These are phyloP conservation scores for Limanda limanda DNA, from an alignment of 2,113 vertebrate genomes.

Conservation along the genomic window DNA sequence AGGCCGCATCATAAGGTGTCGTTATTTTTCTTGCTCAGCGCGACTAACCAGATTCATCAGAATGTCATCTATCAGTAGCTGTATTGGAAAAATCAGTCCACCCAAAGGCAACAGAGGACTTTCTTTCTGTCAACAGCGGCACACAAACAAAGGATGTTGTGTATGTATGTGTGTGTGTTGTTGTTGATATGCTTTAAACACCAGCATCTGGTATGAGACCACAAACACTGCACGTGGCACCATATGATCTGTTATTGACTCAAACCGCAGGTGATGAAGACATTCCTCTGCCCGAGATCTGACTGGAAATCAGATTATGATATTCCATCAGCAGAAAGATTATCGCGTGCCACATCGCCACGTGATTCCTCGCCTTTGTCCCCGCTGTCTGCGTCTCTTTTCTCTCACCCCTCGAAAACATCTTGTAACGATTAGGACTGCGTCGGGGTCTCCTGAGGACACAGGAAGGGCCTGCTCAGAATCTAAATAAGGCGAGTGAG, in stretches of 20 bases:
- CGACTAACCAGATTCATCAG: slow-evolving; percentile 10
- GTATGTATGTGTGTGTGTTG: slow-evolving; percentile 15
- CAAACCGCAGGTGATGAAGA: slow-evolving; percentile 31
- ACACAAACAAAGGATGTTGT: background rate
- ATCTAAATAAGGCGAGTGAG: slow-evolving; percentile 65
- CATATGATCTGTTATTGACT: slow-evolving; percentile 26
- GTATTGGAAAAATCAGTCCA: slow-evolving; percentile 14
- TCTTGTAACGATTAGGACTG: slow-evolving; percentile 46
- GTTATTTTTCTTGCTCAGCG: slow-evolving; percentile 3
- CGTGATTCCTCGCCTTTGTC: slow-evolving; percentile 18
- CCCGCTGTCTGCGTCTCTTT: background rate
- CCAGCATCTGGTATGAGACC: slow-evolving; percentile 24
- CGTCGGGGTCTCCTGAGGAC: slow-evolving; percentile 55
- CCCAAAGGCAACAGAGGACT: slow-evolving; percentile 21
- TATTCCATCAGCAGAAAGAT: slow-evolving; percentile 21
- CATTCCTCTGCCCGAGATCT: slow-evolving; percentile 33
- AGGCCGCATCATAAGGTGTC: background rate
- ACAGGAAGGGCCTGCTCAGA: slow-evolving; percentile 41
- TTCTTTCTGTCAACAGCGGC: background rate
- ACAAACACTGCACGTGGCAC: slow-evolving; percentile 9
- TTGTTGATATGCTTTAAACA: slow-evolving; percentile 46
- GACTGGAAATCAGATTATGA: slow-evolving; percentile 36
- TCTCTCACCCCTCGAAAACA: slow-evolving; percentile 26
- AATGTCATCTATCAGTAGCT: slow-evolving; percentile 14
- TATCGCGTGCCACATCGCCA: background rate